These are phyloP conservation scores for Manis pentadactyla DNA, from an alignment of 2,797 vertebrate species.

Conservation along the genomic window DNA sequence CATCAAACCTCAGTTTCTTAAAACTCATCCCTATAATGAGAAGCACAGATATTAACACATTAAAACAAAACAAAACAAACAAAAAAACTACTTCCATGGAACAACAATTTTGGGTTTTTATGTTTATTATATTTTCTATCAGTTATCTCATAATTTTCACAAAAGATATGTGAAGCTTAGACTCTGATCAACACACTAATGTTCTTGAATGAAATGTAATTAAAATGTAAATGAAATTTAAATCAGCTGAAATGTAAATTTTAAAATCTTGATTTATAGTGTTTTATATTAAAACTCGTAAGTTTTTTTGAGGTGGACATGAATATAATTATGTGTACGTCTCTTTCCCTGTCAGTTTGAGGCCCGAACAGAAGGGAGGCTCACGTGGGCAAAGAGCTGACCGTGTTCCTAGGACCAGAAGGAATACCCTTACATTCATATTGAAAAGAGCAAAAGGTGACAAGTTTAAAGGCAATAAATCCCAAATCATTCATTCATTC, in stretches of 20 bases:
- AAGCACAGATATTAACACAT: neutral
- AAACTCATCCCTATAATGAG: neutral
- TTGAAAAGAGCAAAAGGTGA: neutral
- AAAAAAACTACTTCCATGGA: neutral
- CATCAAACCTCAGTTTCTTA: neutral
- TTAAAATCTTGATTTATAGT: neutral
- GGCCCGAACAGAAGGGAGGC: neutral
- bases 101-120: neutral
- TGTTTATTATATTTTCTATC: neutral
- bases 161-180: neutral
- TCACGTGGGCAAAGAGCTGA: neutral
- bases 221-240: neutral
- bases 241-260: neutral
- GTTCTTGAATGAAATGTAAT: conserved; percentile 40
- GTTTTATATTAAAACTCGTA: neutral
- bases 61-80: neutral
- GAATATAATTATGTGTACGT: neutral
- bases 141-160: neutral
- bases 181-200: neutral
- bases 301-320: neutral
- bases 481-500: neutral
- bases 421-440: neutral
- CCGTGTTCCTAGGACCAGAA: neutral
- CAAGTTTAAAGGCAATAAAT: neutral
- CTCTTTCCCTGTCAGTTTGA: neutral